Base-by-base conservation (phyloP, 37 sponge, comb jelly and placozoan species). In the Ephydatia muelleri region DNA sequence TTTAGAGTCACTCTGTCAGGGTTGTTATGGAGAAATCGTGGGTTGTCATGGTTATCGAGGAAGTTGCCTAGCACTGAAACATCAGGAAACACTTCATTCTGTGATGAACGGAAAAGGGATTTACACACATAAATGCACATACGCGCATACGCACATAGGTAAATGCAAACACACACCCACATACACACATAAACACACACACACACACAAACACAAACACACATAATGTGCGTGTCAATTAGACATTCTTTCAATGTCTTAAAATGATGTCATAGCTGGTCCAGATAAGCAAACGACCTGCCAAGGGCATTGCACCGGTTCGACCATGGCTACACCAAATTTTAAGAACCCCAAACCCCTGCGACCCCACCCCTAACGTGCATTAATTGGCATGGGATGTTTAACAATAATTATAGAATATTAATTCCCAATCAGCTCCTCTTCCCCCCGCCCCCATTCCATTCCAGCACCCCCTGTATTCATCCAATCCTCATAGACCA, bases 1-100 rank as follows among this genome's bases (percentile, higher is more conserved):
- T 85, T 78, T 32, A 94, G 83, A 31, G 77, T 26, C 68, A 65
- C 67, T 19, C 38, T 49, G 74, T 94, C 92, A 26, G 68, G 32
- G 65, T 94, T 82, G 16, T 82, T 40, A 38, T 65, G 29, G 32
- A 94, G 79, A 67, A 94, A 94, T 9, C 94, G 80, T 1, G 88
- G 66, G 65, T 91, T 88, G 75, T 94, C 94, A 30, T 94, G 94
- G 49, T 94, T 94, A 67, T 94, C 94, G 47, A 94, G 68, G 72
- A 94, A 94, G 40, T 83, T 88, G 4, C 94, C 94, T 5, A 94
- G 82, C 4, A 94, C 72, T 29, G 88, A 75, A 22, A 84, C 85
- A 81, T 94, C 94, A 3, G 40, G 67, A 65, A 90, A 89, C 23
- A 68, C 74, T 22, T 30, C 25, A 34, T 84, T 89, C 84, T 83